These are phyloP conservation scores for Enhydra lutris DNA, from an alignment of 2,113 vertebrate genomes.

Conservation along the genomic window DNA sequence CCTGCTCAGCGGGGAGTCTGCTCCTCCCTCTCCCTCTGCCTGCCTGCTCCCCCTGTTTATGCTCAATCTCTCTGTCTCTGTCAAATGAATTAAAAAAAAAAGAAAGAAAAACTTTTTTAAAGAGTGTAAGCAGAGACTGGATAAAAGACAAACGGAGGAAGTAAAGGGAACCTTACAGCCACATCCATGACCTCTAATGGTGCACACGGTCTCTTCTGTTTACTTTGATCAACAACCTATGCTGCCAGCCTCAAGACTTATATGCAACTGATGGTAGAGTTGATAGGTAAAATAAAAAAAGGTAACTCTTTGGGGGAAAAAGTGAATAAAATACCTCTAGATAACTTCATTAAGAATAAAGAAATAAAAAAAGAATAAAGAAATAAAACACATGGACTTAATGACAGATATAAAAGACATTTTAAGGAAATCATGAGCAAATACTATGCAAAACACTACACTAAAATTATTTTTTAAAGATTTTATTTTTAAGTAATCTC, in stretches of 20 bases:
- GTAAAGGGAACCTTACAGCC: neutral
- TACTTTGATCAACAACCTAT: neutral
- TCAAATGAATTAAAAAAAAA: too few relatives aligned
- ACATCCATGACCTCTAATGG: neutral
- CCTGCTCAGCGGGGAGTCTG: too few relatives aligned
- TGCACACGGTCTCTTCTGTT: neutral
- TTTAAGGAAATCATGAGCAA: too few relatives aligned
- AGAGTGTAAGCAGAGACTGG: neutral
- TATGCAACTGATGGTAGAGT: neutral
- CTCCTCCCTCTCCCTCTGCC: too few relatives aligned
- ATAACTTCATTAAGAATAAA: neutral
- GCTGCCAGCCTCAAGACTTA: neutral
- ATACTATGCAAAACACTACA: too few relatives aligned
- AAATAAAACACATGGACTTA: too few relatives aligned
- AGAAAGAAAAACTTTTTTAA: neutral
- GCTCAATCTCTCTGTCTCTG: too few relatives aligned
- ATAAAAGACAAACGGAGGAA: neutral
- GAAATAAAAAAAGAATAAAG: neutral
- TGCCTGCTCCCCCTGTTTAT: too few relatives aligned
- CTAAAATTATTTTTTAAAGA: neutral
- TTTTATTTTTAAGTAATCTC: neutral
- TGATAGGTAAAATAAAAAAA: neutral
- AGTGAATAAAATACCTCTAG: neutral
- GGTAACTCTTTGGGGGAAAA: neutral
- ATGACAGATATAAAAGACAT: too few relatives aligned